Percentiles rank a stretch among this genome's conserved stretches.
Evolutionary conservation across 2,797 vertebrate species (phyloP).

Genomic region (Adelosebastes latens): DNA sequence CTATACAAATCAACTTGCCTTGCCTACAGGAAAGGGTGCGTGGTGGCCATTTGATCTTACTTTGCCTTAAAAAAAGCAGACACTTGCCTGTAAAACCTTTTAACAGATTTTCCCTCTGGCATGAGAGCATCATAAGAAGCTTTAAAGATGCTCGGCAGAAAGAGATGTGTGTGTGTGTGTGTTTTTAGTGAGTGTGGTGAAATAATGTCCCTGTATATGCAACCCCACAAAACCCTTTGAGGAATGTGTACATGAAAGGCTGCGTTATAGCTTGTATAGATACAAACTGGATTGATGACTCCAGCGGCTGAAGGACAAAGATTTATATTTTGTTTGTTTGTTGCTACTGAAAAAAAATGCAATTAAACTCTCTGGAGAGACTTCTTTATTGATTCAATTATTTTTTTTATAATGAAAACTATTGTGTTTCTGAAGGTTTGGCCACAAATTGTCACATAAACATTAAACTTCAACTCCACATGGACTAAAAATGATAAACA

Average conservation of each 20-base stretch:
- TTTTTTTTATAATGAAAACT: not conserved
- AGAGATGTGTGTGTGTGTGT: not conserved
- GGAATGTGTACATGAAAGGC: constrained; percentile 14
- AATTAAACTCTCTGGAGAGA: not conserved
- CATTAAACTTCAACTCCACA: not conserved
- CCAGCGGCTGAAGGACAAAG: not conserved
- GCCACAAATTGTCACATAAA: not conserved
- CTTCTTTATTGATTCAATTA: not conserved
- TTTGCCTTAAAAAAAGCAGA: not conserved
- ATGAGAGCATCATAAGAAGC: not conserved
- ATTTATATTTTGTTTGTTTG: not conserved
- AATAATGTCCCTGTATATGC: not conserved
- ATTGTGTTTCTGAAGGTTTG: not conserved
- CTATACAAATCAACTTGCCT: not conserved
- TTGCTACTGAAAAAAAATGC: not conserved
- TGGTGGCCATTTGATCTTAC: not conserved
- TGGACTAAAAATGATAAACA: not conserved
- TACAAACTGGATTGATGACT: not conserved
- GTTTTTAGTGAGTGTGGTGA: not conserved
- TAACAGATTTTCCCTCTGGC: constrained; percentile 3
- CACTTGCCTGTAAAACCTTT: constrained; percentile 2
- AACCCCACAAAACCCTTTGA: not conserved
- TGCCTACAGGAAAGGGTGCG: not conserved
- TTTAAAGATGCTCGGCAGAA: constrained; percentile 26
- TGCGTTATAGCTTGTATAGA: not conserved